phyloP scores from a whole-genome alignment of 2,113 vertebrate species.

The Pontoporia blainvillei region DNA sequence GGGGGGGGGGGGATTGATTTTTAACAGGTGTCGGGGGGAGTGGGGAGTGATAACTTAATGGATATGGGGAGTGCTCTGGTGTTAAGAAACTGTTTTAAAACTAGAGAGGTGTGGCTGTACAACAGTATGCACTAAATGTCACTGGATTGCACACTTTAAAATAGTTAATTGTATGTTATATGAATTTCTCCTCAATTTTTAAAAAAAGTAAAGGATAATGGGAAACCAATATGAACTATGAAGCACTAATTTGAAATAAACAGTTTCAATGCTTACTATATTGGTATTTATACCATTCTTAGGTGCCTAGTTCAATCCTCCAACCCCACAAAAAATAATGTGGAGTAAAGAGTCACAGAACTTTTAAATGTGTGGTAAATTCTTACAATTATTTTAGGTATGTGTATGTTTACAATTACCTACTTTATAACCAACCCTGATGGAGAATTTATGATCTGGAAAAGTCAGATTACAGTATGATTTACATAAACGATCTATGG shows the following conservation, averaged over 20 bases:
- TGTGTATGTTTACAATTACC: not conserved
- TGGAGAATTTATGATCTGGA: not conserved
- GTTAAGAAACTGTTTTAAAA: not conserved
- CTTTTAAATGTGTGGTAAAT: not conserved
- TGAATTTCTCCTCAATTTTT: not conserved
- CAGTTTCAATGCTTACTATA: not conserved
- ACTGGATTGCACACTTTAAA: not conserved
- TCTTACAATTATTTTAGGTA: not conserved
- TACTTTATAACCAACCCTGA: not conserved
- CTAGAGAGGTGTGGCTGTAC: not conserved
- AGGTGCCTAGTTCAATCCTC: not conserved
- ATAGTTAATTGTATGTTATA: not conserved
- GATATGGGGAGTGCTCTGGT: not conserved
- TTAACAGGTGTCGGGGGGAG: not conserved
- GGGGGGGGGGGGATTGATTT: not conserved
- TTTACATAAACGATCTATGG: not conserved
- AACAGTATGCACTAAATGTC: not conserved
- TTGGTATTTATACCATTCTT: not conserved
- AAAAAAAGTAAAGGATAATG: not conserved
- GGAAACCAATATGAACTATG: not conserved
- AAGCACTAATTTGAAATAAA: not conserved
- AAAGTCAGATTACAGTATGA: not conserved
- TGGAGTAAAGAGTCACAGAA: not conserved
- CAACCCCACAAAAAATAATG: not conserved
- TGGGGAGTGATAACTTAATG: not conserved